Conservation (phyloP, 1,140 invertebrate genomes). For the Papilio dardanus region DNA sequence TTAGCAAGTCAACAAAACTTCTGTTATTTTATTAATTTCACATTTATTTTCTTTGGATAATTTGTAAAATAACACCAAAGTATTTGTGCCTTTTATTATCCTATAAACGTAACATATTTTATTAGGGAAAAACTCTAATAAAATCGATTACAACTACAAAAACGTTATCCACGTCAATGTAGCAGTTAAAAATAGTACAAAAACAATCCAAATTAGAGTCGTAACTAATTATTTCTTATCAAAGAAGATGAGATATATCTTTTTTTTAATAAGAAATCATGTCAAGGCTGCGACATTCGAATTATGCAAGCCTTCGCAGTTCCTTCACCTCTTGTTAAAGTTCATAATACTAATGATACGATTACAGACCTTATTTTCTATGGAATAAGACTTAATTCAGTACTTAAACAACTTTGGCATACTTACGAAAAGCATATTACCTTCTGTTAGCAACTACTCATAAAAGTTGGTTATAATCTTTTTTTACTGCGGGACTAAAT, state of each 20-base stretch:
- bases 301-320: constrained; percentile 28
- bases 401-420: constrained; percentile 6
- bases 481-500: not conserved
- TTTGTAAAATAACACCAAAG: too few relatives aligned
- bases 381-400: not conserved
- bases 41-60: too few relatives aligned
- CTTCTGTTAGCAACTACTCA: not conserved
- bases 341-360: not conserved
- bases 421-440: constrained; percentile 26
- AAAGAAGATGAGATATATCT: not conserved
- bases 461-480: not conserved
- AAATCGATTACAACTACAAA: too few relatives aligned
- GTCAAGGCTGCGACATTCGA: constrained; percentile 30
- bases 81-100: too few relatives aligned
- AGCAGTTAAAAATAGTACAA: too few relatives aligned
- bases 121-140: too few relatives aligned
- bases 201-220: too few relatives aligned
- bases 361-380: not conserved
- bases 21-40: too few relatives aligned
- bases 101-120: too few relatives aligned
- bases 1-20: too few relatives aligned
- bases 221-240: too few relatives aligned
- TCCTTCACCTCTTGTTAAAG: constrained; percentile 37
- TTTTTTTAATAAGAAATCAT: constrained; percentile 17
- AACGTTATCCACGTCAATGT: too few relatives aligned